Conservation (phyloP, 2,113 vertebrate genomes). For the Ahaetulla prasina region DNA sequence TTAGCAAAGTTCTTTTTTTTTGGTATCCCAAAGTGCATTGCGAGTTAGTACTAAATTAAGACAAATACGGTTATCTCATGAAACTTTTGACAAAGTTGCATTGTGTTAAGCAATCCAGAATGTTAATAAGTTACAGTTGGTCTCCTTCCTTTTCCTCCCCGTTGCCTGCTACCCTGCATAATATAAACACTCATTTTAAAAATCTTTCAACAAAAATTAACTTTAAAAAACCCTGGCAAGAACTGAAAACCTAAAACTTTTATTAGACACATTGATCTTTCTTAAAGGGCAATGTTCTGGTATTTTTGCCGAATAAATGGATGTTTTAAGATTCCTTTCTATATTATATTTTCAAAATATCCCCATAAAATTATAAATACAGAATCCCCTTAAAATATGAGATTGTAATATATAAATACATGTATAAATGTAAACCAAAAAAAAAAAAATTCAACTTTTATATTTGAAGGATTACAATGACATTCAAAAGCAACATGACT, state of each 20-base stretch:
- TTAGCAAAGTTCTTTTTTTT: not conserved
- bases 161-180: not conserved
- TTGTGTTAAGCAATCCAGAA: not conserved
- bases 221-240: accelerated
- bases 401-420: not conserved
- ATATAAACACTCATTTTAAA: not conserved
- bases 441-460: not conserved
- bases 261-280: not conserved
- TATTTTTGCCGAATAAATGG: accelerated
- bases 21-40: not conserved
- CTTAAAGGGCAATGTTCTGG: not conserved
- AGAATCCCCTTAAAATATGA: not conserved
- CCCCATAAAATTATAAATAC: not conserved
- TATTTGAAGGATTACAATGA: not conserved
- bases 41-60: not conserved
- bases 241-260: not conserved
- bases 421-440: too few relatives aligned
- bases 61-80: not conserved
- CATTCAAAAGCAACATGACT: not conserved
- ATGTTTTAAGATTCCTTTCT: not conserved
- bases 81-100: not conserved
- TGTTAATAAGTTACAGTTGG: not conserved
- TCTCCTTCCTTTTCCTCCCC: not conserved
- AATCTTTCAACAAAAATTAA: not conserved
- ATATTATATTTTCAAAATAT: not conserved